Evolutionary conservation across 2,113 vertebrate genomes (phyloP), one percentile per base, ranked within the genome.

Genomic region (Engraulis encrasicolus): DNA sequence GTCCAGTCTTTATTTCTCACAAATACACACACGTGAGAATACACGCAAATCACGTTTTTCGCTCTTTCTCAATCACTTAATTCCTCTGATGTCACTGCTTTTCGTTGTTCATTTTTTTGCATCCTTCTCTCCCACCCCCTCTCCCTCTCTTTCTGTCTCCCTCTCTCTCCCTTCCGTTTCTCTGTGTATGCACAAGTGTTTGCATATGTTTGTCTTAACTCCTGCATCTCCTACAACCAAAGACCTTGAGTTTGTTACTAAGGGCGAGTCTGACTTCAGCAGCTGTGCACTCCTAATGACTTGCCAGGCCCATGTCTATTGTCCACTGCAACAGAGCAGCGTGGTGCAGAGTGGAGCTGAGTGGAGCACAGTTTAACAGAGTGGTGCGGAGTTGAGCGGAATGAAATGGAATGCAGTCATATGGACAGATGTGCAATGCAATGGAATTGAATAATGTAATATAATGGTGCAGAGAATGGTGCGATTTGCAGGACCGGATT

Each of bases 251-350:
- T 45, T 85, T n/a, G n/a, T n/a, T n/a, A n/a, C 83, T 87, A 85
- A 86, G 82, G 84, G 83, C n/a, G 83, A 85, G 84, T 86, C 48
- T 23, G 86, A 88, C 89, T 86, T 84, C 6, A 50, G 84, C 79
- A 61, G 88, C 88, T 85, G n/a, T 83, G 89, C 6, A 84, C 91
- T 92, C 89, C 82, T 92, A 91, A 91, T 84, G 84, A n/a, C n/a
- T n/a, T n/a, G 88, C 89, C 82, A 36, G 71, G 54, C 45, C 40
- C n/a, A n/a, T n/a, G n/a, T n/a, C n/a, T n/a, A n/a, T n/a, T n/a
- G n/a, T n/a, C n/a, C n/a, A n/a, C n/a, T n/a, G n/a, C n/a, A n/a
- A n/a, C n/a, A n/a, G n/a, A n/a, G n/a, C n/a, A n/a, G n/a, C n/a
- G 82, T 86, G 82, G 83, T 86, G 83, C 84, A 82, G 84, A 86